These are phyloP conservation scores for Trachelus troglodyta DNA, from an alignment of 2,888 invertebrate genomes.

Conservation along the genomic window DNA sequence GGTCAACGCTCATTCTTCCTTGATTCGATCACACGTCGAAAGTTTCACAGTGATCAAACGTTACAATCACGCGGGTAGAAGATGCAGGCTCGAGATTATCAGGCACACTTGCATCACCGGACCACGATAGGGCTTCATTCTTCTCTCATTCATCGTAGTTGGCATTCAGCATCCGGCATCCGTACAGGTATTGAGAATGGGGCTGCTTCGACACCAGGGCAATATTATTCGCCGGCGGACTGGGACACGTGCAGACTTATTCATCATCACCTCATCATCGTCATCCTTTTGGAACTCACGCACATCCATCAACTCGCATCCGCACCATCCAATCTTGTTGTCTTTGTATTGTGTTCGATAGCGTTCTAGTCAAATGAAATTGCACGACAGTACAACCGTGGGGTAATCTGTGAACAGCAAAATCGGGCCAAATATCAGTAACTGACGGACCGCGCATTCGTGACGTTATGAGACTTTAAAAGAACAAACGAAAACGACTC, in stretches of 20 bases:
- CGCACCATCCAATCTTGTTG: conserved; percentile 65
- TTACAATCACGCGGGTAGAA: conserved; percentile 43
- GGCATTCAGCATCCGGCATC: conserved; percentile 32
- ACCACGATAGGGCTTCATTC: conserved; percentile 35
- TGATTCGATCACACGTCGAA: conserved; percentile 39
- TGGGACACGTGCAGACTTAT: conserved; percentile 56
- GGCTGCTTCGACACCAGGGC: conserved; percentile 39
- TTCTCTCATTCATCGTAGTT: conserved; percentile 48
- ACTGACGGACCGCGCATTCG: background rate
- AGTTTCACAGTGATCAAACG: conserved; percentile 35
- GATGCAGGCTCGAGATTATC: conserved; percentile 37
- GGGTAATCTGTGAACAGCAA: conserved; percentile 64
- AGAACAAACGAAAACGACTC: no score
- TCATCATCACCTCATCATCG: conserved; percentile 45
- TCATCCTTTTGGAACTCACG: conserved; percentile 59
- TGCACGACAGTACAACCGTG: conserved; percentile 63
- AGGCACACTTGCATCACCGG: conserved; percentile 45
- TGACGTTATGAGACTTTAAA: no score
- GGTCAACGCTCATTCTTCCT: conserved; percentile 17
- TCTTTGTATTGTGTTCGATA: conserved; percentile 65
- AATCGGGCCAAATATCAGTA: conserved; percentile 52
- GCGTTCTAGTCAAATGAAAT: conserved; percentile 65
- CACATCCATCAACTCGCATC: conserved; percentile 66
- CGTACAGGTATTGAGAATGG: conserved; percentile 39
- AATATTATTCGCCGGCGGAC: conserved; percentile 45